Conservation (phyloP, 2,113 vertebrate genomes). For the Pandion haliaetus region DNA sequence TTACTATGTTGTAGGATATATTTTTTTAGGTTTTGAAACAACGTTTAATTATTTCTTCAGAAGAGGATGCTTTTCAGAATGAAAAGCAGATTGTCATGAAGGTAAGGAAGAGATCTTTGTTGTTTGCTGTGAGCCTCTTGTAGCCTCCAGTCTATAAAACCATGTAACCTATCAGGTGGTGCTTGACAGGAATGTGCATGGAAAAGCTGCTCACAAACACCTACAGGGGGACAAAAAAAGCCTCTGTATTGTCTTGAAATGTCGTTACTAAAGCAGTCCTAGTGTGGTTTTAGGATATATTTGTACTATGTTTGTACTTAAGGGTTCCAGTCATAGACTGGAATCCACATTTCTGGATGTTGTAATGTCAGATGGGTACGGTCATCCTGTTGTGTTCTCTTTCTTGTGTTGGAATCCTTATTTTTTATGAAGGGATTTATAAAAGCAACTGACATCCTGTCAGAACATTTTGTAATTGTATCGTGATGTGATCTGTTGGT, state of each 20-base stretch:
- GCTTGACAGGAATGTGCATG: neutral
- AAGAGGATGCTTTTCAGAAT: neutral
- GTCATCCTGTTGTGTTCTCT: neutral
- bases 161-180: neutral
- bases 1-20: too few species aligned
- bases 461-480: neutral
- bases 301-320: neutral
- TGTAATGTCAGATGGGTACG: neutral
- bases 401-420: neutral
- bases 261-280: neutral
- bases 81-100: neutral
- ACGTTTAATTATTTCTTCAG: neutral
- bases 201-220: neutral
- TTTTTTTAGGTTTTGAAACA: neutral
- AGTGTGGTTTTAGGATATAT: neutral
- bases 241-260: neutral
- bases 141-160: neutral
- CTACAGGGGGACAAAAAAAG: neutral
- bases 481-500: neutral
- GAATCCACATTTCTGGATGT: neutral
- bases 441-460: neutral
- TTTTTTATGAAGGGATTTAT: neutral
- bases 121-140: neutral
- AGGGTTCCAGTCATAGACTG: neutral
- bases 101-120: neutral